These are phyloP conservation scores for Polyommatus iphigenia DNA, from an alignment of 2,888 invertebrate species.

Conservation along the genomic window DNA sequence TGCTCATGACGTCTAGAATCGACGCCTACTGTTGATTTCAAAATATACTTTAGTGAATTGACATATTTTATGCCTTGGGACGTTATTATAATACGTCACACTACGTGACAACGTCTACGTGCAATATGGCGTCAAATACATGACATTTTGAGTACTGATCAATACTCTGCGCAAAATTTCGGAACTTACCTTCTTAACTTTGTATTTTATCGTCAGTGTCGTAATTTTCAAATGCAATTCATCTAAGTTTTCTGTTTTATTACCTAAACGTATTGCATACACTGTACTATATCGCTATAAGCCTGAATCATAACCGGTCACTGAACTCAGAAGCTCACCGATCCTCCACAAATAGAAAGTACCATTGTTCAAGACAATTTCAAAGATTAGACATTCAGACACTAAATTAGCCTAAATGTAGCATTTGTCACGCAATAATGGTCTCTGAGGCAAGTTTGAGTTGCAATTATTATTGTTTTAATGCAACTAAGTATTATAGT, in stretches of 20 bases:
- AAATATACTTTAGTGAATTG: background rate
- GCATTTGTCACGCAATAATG: slow-evolving; percentile 2
- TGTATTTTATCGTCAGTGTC: background rate
- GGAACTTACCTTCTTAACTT: background rate
- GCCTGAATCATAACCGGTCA: slow-evolving; percentile 35
- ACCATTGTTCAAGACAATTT: slow-evolving; percentile 24
- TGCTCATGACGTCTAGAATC: too few species aligned
- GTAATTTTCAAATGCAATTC: background rate
- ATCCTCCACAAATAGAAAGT: slow-evolving; percentile 31
- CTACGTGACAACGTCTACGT: too few species aligned
- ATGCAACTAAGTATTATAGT: background rate
- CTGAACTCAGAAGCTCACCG: slow-evolving; percentile 33
- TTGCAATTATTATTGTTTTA: background rate
- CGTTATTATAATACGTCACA: background rate
- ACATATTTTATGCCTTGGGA: background rate
- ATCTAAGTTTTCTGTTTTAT: background rate
- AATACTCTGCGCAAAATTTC: background rate
- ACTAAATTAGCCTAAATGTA: slow-evolving; percentile 2
- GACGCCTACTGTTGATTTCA: background rate
- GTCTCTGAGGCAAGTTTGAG: background rate
- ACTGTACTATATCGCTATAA: background rate
- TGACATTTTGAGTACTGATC: too few species aligned
- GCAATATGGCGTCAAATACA: too few species aligned
- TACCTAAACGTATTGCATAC: background rate
- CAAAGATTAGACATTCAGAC: slow-evolving; percentile 8